Evolutionary conservation across 2,888 invertebrate species (phyloP), one percentile per base, ranked within the genome.

Genomic region (Drosophila gaucha): DNA sequence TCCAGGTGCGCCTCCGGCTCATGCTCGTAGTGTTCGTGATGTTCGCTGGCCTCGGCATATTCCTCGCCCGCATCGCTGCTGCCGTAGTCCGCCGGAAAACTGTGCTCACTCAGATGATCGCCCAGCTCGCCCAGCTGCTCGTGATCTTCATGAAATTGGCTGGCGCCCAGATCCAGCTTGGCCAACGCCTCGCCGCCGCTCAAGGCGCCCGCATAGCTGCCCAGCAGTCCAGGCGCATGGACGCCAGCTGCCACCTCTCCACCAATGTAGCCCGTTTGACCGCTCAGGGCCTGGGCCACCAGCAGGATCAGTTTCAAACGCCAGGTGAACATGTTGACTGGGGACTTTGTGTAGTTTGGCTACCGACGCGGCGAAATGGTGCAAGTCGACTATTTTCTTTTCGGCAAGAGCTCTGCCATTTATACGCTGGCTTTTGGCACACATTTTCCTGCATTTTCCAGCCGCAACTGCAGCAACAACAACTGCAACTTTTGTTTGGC

Each of bases 371-470:
- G 74, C 76, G 77, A 80, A 75, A 82, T 82, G 88, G 75, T 82
- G 74, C 73, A 78, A 86, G 77, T 74, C 74, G 71, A 89, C 89
- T 89, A 90, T 84, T 89, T 86, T 89, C 74, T 75, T 82, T 74
- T 78, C 68, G 58, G 47, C 67, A 51, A 67, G 56, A 57, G 47
- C 43, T 49, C 58, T 54, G 62, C 67, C 72, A 69, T 85, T 84
- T 86, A 86, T 86, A 86, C 67, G 51, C 55, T 72, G 65, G 46
- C 54, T 78, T 84, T 62, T 59, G 67, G 54, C 74, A 74, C 73
- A 72, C 63, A 79, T 88, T 88, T 84, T 86, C 86, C 74, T 83
- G 72, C 68, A 77, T 84, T 84, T 86, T 80, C 74, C 78, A 69
- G 64, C 58, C 46, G 47, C 78, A 64, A 20, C 60, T 56, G n/a